phyloP scores from a whole-genome alignment of 1,140 invertebrate species.

The Caerostris darwini region DNA sequence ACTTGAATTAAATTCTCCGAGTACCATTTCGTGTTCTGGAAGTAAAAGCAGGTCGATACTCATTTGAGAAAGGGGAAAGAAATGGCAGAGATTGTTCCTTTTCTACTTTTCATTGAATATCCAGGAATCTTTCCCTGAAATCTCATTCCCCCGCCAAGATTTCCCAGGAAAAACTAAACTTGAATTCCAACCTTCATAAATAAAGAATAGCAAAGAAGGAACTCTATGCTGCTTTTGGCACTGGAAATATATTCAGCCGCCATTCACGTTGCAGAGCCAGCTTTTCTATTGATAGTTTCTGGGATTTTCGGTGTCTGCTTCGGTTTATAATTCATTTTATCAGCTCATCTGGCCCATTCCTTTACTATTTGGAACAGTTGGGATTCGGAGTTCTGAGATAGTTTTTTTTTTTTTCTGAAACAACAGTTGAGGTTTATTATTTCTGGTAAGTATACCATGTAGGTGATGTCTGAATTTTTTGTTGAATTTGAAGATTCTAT shows the following conservation, averaged over 20 bases:
- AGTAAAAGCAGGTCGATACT: conserved; percentile 11
- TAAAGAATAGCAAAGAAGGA: conserved; percentile 30
- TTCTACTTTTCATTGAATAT: conserved; percentile 49
- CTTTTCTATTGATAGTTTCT: conserved; percentile 35
- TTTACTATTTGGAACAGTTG: neutral
- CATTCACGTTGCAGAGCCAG: conserved; percentile 5
- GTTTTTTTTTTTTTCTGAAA: neutral
- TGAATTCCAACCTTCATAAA: conserved; percentile 43
- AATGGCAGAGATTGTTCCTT: conserved; percentile 12
- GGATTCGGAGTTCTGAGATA: neutral
- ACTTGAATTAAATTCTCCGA: neutral
- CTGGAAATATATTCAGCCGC: conserved; percentile 23
- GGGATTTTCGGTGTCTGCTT: neutral
- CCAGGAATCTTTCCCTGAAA: neutral
- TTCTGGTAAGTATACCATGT: neutral
- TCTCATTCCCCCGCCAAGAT: conserved; percentile 21
- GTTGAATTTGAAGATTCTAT: no score
- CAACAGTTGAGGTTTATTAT: neutral
- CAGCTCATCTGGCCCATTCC: neutral
- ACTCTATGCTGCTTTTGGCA: neutral
- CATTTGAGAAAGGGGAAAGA: conserved; percentile 7
- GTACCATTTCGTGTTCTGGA: neutral
- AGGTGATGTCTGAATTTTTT: neutral
- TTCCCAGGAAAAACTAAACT: conserved; percentile 13
- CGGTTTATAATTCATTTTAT: conserved; percentile 37